Percentiles rank a stretch among this genome's conserved stretches.
These are phyloP conservation scores for Hyaena hyaena DNA, from an alignment of 2,113 vertebrate species.

Conservation along the genomic window DNA sequence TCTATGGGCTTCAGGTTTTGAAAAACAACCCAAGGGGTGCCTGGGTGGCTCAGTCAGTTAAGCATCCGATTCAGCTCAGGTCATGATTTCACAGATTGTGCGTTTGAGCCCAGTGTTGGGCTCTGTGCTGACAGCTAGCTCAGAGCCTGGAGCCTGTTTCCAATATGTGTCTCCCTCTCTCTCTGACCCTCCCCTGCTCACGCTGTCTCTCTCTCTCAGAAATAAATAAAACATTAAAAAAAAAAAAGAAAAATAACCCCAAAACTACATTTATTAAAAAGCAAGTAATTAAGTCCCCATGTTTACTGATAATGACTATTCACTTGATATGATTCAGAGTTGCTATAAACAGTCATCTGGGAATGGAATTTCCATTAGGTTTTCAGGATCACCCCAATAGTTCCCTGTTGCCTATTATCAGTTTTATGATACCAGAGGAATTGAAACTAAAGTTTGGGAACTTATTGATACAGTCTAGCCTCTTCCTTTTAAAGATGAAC, in stretches of 20 bases:
- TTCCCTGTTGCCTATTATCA: not conserved
- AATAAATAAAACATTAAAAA: too few species aligned
- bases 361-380: not conserved
- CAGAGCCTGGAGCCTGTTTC: too few species aligned
- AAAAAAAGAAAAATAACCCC: not conserved
- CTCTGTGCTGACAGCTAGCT: too few species aligned
- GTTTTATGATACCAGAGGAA: not conserved
- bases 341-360: not conserved
- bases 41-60: too few species aligned
- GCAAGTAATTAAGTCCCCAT: not conserved
- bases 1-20: not conserved
- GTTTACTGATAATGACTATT: not conserved
- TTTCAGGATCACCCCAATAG: not conserved
- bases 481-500: not conserved
- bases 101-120: too few species aligned
- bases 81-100: too few species aligned
- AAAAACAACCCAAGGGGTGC: not conserved
- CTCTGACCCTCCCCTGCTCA: too few species aligned
- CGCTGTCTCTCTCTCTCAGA: too few species aligned
- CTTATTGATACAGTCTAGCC: not conserved
- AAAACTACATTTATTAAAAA: not conserved
- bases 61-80: too few species aligned
- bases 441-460: not conserved
- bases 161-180: too few species aligned
- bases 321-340: not conserved